A percentile compares a stretch with the other conserved stretches of the same genome.
Evolutionary conservation across 2,797 vertebrate species (phyloP).

Genomic region (Champsocephalus esox): DNA sequence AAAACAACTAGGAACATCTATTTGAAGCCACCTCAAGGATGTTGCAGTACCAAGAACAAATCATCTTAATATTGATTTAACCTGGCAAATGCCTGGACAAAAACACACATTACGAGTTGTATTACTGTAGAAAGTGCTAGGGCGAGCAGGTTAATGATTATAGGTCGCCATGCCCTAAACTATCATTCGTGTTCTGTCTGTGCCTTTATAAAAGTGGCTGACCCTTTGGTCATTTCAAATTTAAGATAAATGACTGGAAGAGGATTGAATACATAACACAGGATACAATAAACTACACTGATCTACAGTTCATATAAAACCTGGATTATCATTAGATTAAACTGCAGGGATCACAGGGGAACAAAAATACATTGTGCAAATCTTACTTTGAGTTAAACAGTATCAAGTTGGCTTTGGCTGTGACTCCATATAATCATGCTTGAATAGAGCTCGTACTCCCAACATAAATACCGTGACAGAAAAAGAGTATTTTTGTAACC

Average conservation of each 20-base stretch:
- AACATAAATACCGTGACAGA: constrained; percentile 32
- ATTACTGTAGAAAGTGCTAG: neutral
- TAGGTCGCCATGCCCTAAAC: constrained; percentile 5
- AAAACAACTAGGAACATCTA: constrained; percentile 50
- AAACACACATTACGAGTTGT: neutral
- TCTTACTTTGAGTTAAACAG: constrained; percentile 14
- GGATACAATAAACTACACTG: neutral
- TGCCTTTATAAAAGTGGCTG: no score
- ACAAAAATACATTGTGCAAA: constrained; percentile 4
- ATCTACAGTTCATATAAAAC: neutral
- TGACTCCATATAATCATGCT: constrained; percentile 9
- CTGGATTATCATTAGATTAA: neutral
- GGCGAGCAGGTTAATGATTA: neutral
- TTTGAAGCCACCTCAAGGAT: constrained; percentile 28
- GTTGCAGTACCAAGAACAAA: constrained; percentile 27
- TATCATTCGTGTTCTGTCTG: neutral
- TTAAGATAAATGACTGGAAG: neutral
- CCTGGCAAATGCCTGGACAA: neutral
- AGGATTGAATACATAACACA: neutral
- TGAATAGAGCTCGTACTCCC: constrained; percentile 15
- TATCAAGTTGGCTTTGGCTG: constrained; percentile 13
- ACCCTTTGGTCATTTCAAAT: neutral
- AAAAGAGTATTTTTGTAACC: constrained; percentile 55
- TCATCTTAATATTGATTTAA: neutral
- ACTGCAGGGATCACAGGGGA: neutral